These are phyloP conservation scores for Temnothorax curvispinosus DNA, from an alignment of 1,140 invertebrate genomes.

Conservation along the genomic window DNA sequence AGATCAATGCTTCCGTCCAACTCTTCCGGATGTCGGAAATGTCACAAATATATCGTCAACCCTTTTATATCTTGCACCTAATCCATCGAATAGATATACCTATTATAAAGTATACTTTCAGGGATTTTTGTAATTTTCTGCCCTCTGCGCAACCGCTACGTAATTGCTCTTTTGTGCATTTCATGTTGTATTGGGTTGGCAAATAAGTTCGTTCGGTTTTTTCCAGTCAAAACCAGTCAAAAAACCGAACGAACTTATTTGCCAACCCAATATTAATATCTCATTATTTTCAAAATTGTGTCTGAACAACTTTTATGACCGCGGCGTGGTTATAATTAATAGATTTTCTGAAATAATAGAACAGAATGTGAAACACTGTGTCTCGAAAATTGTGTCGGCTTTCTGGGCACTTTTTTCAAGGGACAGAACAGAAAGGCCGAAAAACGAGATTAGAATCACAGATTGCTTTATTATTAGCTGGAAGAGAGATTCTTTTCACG, in stretches of 20 bases:
- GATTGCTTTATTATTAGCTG: constrained; percentile 60
- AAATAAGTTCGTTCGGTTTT: no score
- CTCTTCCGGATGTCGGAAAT: background rate
- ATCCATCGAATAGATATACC: background rate
- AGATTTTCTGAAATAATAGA: background rate
- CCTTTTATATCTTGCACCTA: background rate
- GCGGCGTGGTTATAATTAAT: constrained; percentile 11
- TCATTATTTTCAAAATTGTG: background rate
- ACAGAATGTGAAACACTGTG: constrained; percentile 17
- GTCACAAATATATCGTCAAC: background rate
- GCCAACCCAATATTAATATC: no score
- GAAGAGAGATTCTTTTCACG: constrained; percentile 39
- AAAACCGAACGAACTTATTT: no score
- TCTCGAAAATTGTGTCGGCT: constrained; percentile 4
- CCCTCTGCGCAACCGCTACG: background rate
- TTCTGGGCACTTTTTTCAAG: constrained; percentile 10
- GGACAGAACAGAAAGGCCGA: constrained; percentile 20
- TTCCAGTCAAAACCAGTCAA: no score
- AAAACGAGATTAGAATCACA: constrained; percentile 62
- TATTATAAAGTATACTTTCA: no score
- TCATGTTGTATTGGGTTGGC: no score
- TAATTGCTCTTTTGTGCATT: background rate
- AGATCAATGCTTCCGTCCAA: background rate
- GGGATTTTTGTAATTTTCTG: background rate
- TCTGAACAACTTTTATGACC: background rate